Percentiles rank a stretch among this genome's conserved stretches.
phyloP scores from a whole-genome alignment of 2,113 vertebrate species.

The Psephotus haematonotus region DNA sequence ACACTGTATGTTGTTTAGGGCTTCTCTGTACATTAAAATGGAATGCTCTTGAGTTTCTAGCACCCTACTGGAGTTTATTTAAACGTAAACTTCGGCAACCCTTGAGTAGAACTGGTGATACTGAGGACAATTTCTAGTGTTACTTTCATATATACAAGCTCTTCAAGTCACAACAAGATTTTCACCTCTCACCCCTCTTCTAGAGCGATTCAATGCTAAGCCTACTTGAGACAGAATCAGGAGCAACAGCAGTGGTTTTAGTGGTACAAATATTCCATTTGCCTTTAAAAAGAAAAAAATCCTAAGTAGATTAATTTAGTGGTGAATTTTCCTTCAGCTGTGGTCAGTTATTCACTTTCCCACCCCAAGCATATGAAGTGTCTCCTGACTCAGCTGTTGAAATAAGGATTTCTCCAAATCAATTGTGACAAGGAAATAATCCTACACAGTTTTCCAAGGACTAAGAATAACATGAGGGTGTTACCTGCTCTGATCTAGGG shows the following conservation, averaged over 20 bases:
- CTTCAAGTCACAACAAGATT: neutral
- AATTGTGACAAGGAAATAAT: neutral
- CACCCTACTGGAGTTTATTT: neutral
- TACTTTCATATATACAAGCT: neutral
- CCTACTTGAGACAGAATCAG: neutral
- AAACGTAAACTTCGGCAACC: neutral
- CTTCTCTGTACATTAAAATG: neutral
- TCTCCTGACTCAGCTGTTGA: neutral
- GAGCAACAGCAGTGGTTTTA: neutral
- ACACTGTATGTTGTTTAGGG: neutral
- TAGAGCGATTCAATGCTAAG: neutral
- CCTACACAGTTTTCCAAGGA: neutral
- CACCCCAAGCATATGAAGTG: neutral
- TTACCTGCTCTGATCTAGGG: neutral
- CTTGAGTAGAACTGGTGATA: neutral
- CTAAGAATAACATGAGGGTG: fast-evolving
- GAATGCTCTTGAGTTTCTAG: neutral
- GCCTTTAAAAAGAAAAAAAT: neutral
- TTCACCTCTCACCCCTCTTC: neutral
- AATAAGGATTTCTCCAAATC: neutral
- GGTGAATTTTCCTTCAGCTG: neutral
- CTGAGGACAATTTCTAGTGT: neutral
- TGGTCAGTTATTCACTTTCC: neutral
- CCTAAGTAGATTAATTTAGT: neutral
- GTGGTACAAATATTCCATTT: neutral